Evolutionary conservation across 1,140 invertebrate genomes (phyloP), one percentile per base, ranked within the genome.

Genomic region (Teleogryllus occipitalis): DNA sequence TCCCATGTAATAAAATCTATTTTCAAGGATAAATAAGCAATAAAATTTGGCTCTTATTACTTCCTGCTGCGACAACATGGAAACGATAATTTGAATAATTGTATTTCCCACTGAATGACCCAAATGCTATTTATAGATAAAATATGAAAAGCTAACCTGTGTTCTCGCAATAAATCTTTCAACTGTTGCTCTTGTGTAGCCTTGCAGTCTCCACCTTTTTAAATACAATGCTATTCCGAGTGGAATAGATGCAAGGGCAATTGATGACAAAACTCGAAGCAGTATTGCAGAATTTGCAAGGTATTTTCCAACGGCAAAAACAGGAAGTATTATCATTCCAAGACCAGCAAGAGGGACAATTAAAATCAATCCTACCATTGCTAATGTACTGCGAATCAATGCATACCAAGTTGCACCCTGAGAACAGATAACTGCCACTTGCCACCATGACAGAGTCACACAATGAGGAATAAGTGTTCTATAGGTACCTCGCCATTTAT

Each of bases 371-470:
- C 93, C 93, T 7, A 94, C 93, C 22, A 95, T 82, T 0, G 92
- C 94, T 8, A 96, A 85, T 7, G 92, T 91, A 0, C 93, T 93
- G 49, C 95, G 86, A 48, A 94, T 90, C 15, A 96, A 84, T 0
- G 94, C 94, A 83, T 93, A 94, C 86, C 92, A 93, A 0, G 93
- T 95, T 47, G 94, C 92, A 47, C 82, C 85, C 1, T 81, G 93
- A 0, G 93, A 94, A 81, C 91, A 92, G 7, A 93, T 89, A 81
- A 95, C 91, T 54, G 93, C 93, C 82, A 96, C 91, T 83, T 96
- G 94, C 84, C 95, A 91, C 95, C 95, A 96, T 83, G 93, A 94
- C 8, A 96, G 87, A 0, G 93, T 94, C 0, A 96, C 93, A 75
- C 94, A 94, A 85, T 96, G 95, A 0, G 95, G 95, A 72, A 96